Percentiles rank a stretch among this genome's conserved stretches.
These are phyloP conservation scores for Iguana delicatissima DNA, from an alignment of 2,797 vertebrate species.

Conservation along the genomic window DNA sequence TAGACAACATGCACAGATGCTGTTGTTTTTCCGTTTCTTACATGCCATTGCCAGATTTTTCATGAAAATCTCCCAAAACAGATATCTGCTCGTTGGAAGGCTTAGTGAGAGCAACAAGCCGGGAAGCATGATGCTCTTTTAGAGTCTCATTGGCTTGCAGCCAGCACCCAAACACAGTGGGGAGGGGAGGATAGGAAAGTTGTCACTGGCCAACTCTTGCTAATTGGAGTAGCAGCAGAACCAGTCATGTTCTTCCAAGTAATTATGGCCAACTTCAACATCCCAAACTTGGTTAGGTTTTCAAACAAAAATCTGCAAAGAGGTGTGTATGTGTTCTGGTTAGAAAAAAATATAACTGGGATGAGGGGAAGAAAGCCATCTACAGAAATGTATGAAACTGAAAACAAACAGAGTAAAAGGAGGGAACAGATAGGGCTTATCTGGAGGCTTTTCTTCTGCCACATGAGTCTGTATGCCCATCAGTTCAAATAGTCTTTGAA, in stretches of 20 bases:
- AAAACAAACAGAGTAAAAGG: background rate
- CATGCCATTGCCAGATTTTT: background rate
- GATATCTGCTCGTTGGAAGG: slow-evolving; percentile 6
- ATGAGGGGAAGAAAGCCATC: background rate
- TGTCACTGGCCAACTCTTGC: background rate
- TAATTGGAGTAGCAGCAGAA: slow-evolving; percentile 5
- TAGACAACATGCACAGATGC: slow-evolving; percentile 2
- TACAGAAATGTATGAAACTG: background rate
- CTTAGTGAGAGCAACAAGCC: background rate
- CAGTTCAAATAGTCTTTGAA: background rate
- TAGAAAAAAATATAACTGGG: background rate
- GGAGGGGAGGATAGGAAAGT: background rate
- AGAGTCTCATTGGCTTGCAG: slow-evolving; percentile 13
- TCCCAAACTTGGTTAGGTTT: background rate
- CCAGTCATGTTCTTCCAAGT: slow-evolving; percentile 9
- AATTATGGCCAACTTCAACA: background rate
- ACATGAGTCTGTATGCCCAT: background rate
- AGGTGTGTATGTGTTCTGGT: background rate
- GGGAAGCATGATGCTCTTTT: background rate
- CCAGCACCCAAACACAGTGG: background rate
- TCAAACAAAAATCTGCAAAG: background rate
- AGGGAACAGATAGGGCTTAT: background rate
- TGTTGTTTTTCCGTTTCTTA: slow-evolving; percentile 11
- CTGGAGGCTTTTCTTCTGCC: background rate
- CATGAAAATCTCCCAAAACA: background rate